Percentiles rank a stretch among this genome's conserved stretches.
Conservation (phyloP, 1,140 invertebrate genomes). For the Zaprionus capensis region DNA sequence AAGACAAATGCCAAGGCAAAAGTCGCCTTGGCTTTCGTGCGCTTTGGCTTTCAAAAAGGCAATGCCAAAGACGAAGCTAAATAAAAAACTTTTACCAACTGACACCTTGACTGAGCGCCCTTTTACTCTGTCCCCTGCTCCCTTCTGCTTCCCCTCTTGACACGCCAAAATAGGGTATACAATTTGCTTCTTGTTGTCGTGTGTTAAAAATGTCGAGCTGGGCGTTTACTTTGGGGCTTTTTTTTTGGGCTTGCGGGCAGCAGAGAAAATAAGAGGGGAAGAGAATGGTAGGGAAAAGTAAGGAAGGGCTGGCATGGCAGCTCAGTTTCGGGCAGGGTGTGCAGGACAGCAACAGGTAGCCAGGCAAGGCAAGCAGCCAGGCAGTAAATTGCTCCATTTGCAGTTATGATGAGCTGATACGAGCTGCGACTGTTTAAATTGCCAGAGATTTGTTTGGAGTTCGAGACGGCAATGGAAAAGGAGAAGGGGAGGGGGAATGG, state of each 20-base stretch:
- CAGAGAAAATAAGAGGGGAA: too few relatives aligned
- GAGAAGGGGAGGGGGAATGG: neutral
- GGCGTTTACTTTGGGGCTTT: slow-evolving; percentile 13
- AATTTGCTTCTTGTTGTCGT: slow-evolving; percentile 54
- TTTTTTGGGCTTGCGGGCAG: neutral
- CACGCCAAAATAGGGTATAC: slow-evolving; percentile 50
- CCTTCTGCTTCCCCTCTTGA: neutral
- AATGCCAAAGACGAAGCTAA: slow-evolving; percentile 33
- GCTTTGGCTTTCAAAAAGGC: slow-evolving; percentile 43
- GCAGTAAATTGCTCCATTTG: slow-evolving; percentile 14
- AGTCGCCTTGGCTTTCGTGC: slow-evolving; percentile 13
- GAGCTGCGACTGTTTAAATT: neutral
- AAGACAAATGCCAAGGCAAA: slow-evolving; percentile 62
- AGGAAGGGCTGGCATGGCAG: neutral
- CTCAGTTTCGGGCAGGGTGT: neutral
- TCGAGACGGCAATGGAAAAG: too few relatives aligned
- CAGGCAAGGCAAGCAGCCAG: slow-evolving; percentile 7
- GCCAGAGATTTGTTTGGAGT: neutral
- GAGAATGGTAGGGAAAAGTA: too few relatives aligned
- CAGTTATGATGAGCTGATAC: slow-evolving; percentile 27
- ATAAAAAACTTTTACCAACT: slow-evolving; percentile 47
- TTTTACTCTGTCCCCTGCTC: neutral
- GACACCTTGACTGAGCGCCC: slow-evolving; percentile 45
- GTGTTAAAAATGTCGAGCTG: slow-evolving; percentile 29
- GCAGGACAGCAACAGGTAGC: slow-evolving; percentile 29